Evolutionary conservation across 2,113 vertebrate species (phyloP), one percentile per base, ranked within the genome.

Genomic region (Formicarius rufipectus): DNA sequence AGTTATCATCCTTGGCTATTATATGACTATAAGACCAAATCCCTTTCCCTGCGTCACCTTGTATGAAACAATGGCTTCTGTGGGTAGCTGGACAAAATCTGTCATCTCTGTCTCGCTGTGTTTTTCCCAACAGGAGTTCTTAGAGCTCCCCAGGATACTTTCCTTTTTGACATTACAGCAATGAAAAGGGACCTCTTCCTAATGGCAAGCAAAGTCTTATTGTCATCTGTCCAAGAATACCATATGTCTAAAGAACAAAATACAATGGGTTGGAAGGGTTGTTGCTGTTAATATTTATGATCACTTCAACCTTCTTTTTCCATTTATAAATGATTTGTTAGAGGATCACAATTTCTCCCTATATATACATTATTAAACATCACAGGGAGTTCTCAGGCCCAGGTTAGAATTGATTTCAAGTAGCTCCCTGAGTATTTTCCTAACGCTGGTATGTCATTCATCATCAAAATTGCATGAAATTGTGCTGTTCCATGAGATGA

Each of bases 391-490:
- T 72, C 52, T 84, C 39, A 75, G 27, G 33, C 19, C 35, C 39
- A 67, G n/a, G 24, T 5, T n/a, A 84, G 39, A 94, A 86, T 4
- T 77, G 45, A 88, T 90, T 83, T 83, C 42, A 59, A 85, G 78
- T 6, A 87, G 50, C 45, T 76, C 59, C 66, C 42, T 25, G 14
- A 85, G 42, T 64, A 60, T 84, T 92, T 95, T 77, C 68, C 52
- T 75, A 56, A 50, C 67, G 21, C 72, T 79, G 47, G 47, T 44
- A 77, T 90, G 47, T 71, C 85, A 95, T 84, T 94, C 84, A 90
- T 96, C 87, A 96, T 80, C 82, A 95, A 94, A 96, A 91, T 71
- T 91, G 90, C 84, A 91, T 94, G 84, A 95, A 96, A 96, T 88
- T 97, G 71, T 94, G 85, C 68, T 90, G 82, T 91, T 94, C 79